Evolutionary conservation across 2,888 invertebrate species (phyloP).

Genomic region (Papilio elwesi): DNA sequence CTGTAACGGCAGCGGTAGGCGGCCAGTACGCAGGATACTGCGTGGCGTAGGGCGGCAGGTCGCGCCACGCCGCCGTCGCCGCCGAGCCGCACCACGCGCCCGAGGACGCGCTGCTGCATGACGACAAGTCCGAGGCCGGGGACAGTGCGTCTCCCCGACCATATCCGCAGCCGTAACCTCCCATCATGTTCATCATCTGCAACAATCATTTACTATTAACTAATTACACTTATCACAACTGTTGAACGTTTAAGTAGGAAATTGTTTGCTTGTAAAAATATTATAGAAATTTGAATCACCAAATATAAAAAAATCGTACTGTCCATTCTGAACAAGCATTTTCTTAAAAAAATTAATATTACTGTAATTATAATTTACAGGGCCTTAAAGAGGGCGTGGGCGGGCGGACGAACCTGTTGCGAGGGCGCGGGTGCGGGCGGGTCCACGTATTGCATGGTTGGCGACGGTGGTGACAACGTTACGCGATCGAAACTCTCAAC

Average conservation of each 20-base stretch:
- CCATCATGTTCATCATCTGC: conserved; percentile 80
- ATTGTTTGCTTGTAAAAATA: background rate
- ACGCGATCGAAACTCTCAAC: conserved; percentile 73
- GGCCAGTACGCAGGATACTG: conserved; percentile 80
- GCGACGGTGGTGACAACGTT: conserved; percentile 76
- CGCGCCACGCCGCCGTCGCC: conserved; percentile 70
- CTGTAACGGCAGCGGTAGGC: conserved; percentile 71
- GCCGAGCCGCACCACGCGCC: conserved; percentile 69
- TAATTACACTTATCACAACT: background rate
- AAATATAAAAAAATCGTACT: no score
- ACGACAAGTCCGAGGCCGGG: conserved; percentile 74
- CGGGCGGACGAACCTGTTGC: conserved; percentile 81
- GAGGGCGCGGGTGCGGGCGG: conserved; percentile 82
- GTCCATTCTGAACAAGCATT: no score
- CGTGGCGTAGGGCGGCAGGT: conserved; percentile 69
- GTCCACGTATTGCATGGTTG: conserved; percentile 82
- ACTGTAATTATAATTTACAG: conserved; percentile 42
- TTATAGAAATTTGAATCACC: background rate
- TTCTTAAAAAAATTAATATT: background rate
- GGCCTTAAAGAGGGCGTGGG: conserved; percentile 59
- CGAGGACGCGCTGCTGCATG: conserved; percentile 76
- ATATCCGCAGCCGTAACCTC: conserved; percentile 73
- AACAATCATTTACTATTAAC: conserved; percentile 47
- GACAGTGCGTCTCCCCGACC: conserved; percentile 82
- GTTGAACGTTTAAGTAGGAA: background rate